Evolutionary conservation across 2,797 vertebrate species (phyloP).

Genomic region (Phrynocephalus vlangalii): DNA sequence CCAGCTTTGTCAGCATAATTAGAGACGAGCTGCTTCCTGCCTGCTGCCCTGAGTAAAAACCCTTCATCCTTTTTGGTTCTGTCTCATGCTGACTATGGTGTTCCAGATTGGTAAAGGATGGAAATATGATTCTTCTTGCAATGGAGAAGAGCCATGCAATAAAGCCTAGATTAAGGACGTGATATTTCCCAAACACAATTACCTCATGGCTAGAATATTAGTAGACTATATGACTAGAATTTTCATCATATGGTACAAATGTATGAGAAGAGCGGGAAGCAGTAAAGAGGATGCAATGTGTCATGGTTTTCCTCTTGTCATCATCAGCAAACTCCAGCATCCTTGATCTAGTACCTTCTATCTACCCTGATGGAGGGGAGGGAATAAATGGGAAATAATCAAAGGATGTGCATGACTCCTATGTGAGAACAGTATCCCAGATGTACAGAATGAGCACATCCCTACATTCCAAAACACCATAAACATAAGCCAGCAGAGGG

Average conservation of each 20-base stretch:
- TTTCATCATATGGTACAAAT: neutral
- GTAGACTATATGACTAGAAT: neutral
- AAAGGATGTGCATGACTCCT: neutral
- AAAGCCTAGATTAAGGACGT: neutral
- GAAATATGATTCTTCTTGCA: neutral
- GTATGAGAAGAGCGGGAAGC: neutral
- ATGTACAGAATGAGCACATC: neutral
- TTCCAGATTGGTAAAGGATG: too few species aligned
- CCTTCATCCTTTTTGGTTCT: too few species aligned
- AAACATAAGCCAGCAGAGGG: conserved; percentile 3
- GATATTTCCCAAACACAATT: neutral
- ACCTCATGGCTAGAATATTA: neutral
- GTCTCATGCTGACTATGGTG: too few species aligned
- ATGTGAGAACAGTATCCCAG: neutral
- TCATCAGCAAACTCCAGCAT: neutral
- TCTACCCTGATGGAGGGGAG: too few species aligned
- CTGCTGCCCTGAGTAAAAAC: too few species aligned
- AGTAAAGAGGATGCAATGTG: neutral
- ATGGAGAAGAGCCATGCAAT: neutral
- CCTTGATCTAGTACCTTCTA: neutral
- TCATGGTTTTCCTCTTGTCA: neutral
- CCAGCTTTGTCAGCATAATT: too few species aligned
- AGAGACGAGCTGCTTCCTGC: too few species aligned
- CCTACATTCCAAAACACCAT: neutral
- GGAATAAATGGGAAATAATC: neutral